phyloP scores from a whole-genome alignment of 2,888 invertebrate species.

The Chydorus sphaericus region DNA sequence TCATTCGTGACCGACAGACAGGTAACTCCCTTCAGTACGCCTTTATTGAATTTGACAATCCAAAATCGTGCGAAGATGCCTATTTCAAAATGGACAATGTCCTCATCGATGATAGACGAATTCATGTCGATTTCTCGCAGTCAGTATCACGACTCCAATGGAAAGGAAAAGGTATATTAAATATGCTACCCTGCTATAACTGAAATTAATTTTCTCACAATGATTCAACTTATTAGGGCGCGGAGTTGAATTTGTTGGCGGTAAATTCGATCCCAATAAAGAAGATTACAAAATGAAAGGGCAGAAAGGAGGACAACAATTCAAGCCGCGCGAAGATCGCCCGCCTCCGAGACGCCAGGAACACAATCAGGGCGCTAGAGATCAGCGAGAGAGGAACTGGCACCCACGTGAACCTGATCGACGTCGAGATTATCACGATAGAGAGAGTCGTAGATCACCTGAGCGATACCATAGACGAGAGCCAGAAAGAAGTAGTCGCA shows the following conservation, averaged over 20 bases:
- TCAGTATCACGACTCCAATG: slow-evolving; percentile 89
- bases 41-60: slow-evolving; percentile 90
- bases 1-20: slow-evolving; percentile 81
- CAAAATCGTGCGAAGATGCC: slow-evolving; percentile 87
- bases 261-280: slow-evolving; percentile 9
- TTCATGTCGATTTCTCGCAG: slow-evolving; percentile 99
- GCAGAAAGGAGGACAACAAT: neutral
- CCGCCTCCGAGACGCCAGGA: too few species aligned
- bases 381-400: too few species aligned
- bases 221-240: too few species aligned
- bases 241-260: slow-evolving; percentile 7
- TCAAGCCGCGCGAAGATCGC: too few species aligned
- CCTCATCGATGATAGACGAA: slow-evolving; percentile 91
- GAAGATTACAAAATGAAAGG: slow-evolving; percentile 3
- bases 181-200: too few species aligned
- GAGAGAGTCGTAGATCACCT: too few species aligned
- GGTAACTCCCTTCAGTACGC: slow-evolving; percentile 96
- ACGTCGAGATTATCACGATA: too few species aligned
- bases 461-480: too few species aligned
- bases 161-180: slow-evolving; percentile 57
- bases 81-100: slow-evolving; percentile 99
- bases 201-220: too few species aligned
- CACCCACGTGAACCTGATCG: too few species aligned
- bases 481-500: too few species aligned
- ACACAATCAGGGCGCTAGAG: too few species aligned